phyloP scores from a whole-genome alignment of 1,140 invertebrate species.

The Eupristina koningsbergeri region DNA sequence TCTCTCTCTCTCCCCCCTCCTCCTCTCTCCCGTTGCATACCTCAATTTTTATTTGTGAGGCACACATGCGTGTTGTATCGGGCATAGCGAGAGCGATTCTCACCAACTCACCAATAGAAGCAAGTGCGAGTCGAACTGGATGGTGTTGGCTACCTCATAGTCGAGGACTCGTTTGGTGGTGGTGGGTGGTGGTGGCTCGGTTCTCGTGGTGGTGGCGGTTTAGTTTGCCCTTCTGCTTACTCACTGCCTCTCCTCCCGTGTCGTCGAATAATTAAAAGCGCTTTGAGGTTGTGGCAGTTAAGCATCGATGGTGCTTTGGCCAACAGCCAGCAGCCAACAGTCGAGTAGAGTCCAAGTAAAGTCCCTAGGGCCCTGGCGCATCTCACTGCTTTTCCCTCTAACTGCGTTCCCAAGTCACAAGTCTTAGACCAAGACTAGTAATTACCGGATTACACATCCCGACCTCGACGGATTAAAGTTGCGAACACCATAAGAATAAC shows the following conservation, averaged over 20 bases:
- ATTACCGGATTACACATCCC: background rate
- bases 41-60: background rate
- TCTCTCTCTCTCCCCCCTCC: too few species aligned
- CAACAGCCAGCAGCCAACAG: too few species aligned
- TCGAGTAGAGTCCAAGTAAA: background rate
- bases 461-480: background rate
- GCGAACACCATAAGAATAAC: background rate
- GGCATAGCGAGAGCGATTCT: too few species aligned
- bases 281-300: constrained; percentile 48
- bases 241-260: constrained; percentile 12
- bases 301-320: constrained; percentile 46
- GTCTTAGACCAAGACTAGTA: too few species aligned
- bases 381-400: background rate
- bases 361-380: background rate
- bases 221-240: constrained; percentile 31
- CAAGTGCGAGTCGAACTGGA: too few species aligned
- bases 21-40: too few species aligned
- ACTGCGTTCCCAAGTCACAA: too few species aligned
- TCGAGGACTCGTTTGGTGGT: background rate
- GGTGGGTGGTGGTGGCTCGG: constrained; percentile 21
- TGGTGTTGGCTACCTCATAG: background rate
- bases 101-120: too few species aligned
- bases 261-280: constrained; percentile 51
- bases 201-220: background rate
- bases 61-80: too few species aligned